Evolutionary conservation across 2,888 invertebrate genomes (phyloP).

Genomic region (Agriopis aurantiaria): DNA sequence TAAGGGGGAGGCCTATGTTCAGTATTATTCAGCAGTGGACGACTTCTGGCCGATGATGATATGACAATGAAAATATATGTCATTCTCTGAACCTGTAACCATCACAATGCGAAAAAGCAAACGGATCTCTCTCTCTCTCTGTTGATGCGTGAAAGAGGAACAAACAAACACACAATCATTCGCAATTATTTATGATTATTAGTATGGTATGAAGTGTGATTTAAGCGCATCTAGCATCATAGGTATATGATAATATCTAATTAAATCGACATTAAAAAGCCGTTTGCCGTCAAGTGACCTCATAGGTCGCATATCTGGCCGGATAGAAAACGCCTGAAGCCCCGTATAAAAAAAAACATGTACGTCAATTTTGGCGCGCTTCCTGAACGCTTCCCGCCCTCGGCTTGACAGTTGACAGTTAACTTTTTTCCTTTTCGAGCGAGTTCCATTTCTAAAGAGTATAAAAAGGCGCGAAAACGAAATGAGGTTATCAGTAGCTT

Average conservation of each 20-base stretch:
- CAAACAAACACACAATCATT: too few species aligned
- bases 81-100: too few species aligned
- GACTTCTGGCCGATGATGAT: too few species aligned
- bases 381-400: constrained; percentile 81
- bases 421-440: constrained; percentile 70
- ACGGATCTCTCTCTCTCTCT: too few species aligned
- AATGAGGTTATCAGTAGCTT: constrained; percentile 83
- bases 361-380: constrained; percentile 64
- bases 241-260: constrained; percentile 34
- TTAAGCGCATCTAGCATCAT: constrained; percentile 10
- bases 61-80: too few species aligned
- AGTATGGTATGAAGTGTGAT: too few species aligned
- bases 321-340: constrained; percentile 29
- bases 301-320: constrained; percentile 39
- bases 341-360: constrained; percentile 24
- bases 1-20: too few species aligned
- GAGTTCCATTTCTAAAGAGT: constrained; percentile 72
- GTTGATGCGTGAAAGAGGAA: too few species aligned
- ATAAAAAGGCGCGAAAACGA: constrained; percentile 75
- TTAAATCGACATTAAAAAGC: constrained; percentile 31
- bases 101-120: too few species aligned
- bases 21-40: too few species aligned
- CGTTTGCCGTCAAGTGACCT: constrained; percentile 42
- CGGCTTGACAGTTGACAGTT: constrained; percentile 53
- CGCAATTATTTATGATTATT: too few species aligned